Conservation (phyloP, 64 coral and sea anemone species). For the Acropora yongei region DNA sequence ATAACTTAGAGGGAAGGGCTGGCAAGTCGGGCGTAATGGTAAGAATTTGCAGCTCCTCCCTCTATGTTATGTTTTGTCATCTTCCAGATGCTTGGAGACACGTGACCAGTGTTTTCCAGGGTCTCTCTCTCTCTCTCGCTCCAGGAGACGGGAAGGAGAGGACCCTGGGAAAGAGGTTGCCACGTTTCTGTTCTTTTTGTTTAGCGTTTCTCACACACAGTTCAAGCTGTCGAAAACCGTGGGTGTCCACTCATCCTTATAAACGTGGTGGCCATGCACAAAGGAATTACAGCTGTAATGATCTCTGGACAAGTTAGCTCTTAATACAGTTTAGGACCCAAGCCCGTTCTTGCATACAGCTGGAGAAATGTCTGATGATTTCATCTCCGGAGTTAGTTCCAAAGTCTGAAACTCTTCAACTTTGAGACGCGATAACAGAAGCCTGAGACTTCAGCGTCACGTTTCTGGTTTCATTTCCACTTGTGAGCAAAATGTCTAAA, state of each 20-base stretch:
- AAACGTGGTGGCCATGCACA: background rate
- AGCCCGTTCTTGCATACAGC: constrained; percentile 15
- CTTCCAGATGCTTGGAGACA: too few relatives aligned
- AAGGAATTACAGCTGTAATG: background rate
- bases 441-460: constrained; percentile 21
- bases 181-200: constrained; percentile 8
- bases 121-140: too few relatives aligned
- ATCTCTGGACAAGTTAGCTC: background rate
- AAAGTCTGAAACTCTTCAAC: constrained; percentile 13
- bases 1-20: too few relatives aligned
- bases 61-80: too few relatives aligned
- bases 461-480: constrained; percentile 36
- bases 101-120: too few relatives aligned
- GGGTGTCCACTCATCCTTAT: background rate
- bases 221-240: constrained; percentile 37
- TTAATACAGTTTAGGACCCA: constrained; percentile 35
- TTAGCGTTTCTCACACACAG: constrained; percentile 24
- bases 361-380: constrained; percentile 32
- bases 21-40: too few relatives aligned
- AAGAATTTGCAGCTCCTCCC: too few relatives aligned
- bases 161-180: too few relatives aligned
- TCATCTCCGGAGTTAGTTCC: constrained; percentile 20
- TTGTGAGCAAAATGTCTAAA: constrained; percentile 33
- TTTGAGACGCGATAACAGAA: constrained; percentile 19
- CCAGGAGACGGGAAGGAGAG: too few relatives aligned